Conservation (phyloP, 1,140 invertebrate genomes). For the Drosophila kikkawai region DNA sequence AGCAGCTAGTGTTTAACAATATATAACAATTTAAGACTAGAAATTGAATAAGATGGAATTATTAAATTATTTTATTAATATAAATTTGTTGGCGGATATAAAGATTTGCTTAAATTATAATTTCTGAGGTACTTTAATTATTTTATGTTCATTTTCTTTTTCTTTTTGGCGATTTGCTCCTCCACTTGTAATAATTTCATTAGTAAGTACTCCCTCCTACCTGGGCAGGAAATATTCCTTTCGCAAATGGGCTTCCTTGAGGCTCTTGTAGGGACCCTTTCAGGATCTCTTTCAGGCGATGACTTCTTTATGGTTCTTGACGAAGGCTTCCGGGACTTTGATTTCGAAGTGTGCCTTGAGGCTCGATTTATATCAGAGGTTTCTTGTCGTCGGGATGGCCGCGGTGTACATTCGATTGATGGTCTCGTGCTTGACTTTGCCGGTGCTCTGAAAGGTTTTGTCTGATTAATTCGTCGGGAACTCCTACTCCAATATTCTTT, state of each 20-base stretch:
- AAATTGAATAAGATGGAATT: neutral
- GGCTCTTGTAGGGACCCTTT: neutral
- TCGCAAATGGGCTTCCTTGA: neutral
- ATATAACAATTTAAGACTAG: too few species aligned
- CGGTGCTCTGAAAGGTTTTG: neutral
- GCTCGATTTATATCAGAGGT: neutral
- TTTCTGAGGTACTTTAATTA: neutral
- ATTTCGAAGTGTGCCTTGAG: neutral
- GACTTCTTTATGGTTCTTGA: neutral
- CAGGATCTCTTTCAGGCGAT: too few species aligned
- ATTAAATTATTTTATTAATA: neutral
- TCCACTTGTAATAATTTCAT: conserved; percentile 26
- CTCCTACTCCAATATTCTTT: too few species aligned
- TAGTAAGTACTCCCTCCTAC: conserved; percentile 19
- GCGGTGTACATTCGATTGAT: too few species aligned
- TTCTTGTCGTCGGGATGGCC: neutral
- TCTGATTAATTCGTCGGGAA: neutral
- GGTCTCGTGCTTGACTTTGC: neutral
- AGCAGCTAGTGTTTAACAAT: neutral
- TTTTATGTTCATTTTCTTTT: conserved; percentile 12
- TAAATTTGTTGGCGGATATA: neutral
- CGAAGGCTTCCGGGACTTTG: neutral
- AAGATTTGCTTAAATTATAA: neutral
- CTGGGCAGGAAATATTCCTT: neutral
- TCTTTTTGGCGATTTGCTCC: conserved; percentile 32